Base-by-base conservation (phyloP, 2,113 vertebrate genomes). In the Plecotus auritus region DNA sequence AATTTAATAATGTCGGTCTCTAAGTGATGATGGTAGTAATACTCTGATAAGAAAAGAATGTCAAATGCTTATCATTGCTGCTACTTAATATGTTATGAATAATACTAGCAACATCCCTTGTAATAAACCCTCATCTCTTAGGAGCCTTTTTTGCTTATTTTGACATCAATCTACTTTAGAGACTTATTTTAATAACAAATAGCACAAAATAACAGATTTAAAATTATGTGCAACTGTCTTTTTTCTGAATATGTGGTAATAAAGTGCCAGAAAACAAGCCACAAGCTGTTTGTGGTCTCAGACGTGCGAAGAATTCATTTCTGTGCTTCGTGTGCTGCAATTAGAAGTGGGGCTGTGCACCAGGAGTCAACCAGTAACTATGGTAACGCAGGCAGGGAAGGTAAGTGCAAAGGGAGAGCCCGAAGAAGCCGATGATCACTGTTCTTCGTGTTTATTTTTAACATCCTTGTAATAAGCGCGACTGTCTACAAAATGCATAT, bases 351-450 rank as follows among this genome's bases (percentile, higher is more conserved):
- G 96, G 98, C 97, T 91, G 90, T 98, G 98, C 97, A 98, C 98
- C 98, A 96, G 98, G 98, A 98, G 98, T 98, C 98, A 98, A 95
- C 96, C 93, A 92, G 98, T 99, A 98, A 97, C 98, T 97, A 99
- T 99, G 98, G 98, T 93, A 98, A 99, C 98, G 90, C 97, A 96
- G 96, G 87, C 96, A 97, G 97, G 89, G 95, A 96, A 96, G 96
- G 88, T 80, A 97, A 97, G 95, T 97, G 97, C 97, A 98, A 97
- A 72, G 80, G 97, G 91, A 97, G 84, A 98, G 95, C 70, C 83
- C 67, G 93, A 97, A 97, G 90, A 98, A 98, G 73, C 97, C 97
- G 97, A 95, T 94, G 90, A 97, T 93, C 89, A 91, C 96, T 83
- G 94, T 40, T 92, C 96, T 97, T 97, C 97, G 97, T 98, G 78